phyloP scores from a whole-genome alignment of 2,113 vertebrate species.

The Pleuronectes platessa region DNA sequence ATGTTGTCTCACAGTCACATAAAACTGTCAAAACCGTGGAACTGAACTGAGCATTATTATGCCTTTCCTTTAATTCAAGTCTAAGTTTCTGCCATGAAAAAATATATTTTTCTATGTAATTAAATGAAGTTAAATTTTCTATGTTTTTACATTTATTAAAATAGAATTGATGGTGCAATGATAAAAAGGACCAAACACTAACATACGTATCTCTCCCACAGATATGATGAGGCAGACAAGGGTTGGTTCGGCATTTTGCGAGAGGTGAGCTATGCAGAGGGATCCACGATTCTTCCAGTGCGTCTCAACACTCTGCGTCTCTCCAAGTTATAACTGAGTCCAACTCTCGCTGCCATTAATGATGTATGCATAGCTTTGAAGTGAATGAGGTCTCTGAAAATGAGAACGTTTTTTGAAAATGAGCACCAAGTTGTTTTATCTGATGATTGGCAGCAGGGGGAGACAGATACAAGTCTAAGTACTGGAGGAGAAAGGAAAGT shows the following conservation, averaged over 20 bases:
- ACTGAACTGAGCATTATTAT: no score
- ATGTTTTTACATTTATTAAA: background rate
- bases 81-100: no score
- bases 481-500: background rate
- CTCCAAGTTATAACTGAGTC: slow-evolving; percentile 87
- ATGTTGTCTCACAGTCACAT: no score
- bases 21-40: no score
- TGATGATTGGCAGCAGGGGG: slow-evolving; percentile 55
- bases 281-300: slow-evolving; percentile 88
- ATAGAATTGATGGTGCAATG: background rate
- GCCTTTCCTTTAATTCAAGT: no score
- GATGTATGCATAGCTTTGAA: background rate
- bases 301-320: slow-evolving; percentile 91
- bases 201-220: slow-evolving; percentile 45
- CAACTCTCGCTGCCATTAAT: slow-evolving; percentile 1
- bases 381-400: background rate
- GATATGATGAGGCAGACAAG: slow-evolving; percentile 86
- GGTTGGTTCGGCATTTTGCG: slow-evolving; percentile 93
- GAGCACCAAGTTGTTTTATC: slow-evolving; percentile 21
- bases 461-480: slow-evolving; percentile 37
- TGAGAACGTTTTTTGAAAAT: slow-evolving; percentile 11
- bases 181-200: background rate
- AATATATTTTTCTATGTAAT: no score
- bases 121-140: background rate
- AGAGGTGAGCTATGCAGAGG: slow-evolving; percentile 90